A percentile compares a stretch with the other conserved stretches of the same genome.
These are phyloP conservation scores for Natrix natrix DNA, from an alignment of 2,797 vertebrate genomes.

Conservation along the genomic window DNA sequence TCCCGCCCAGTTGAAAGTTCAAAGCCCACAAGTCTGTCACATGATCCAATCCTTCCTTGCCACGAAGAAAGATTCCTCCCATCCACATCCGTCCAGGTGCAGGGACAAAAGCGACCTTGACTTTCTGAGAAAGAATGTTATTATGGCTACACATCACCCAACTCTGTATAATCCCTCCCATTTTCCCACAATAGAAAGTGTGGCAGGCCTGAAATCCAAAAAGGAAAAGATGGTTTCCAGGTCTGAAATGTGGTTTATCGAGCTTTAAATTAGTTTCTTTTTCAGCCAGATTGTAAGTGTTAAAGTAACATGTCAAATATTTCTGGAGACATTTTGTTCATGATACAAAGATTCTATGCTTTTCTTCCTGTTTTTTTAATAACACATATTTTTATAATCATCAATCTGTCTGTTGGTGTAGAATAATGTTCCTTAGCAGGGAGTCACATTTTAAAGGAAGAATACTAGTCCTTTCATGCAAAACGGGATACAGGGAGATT, in stretches of 20 bases:
- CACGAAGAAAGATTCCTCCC: too few species aligned
- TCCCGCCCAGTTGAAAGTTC: too few species aligned
- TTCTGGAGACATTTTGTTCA: background rate
- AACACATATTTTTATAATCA: background rate
- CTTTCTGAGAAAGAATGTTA: too few species aligned
- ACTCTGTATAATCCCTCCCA: too few species aligned
- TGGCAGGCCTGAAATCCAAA: too few species aligned
- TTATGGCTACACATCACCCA: too few species aligned
- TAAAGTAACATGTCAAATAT: background rate
- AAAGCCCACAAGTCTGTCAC: too few species aligned
- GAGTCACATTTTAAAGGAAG: background rate
- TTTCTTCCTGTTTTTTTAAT: background rate
- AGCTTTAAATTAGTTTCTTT: background rate
- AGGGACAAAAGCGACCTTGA: too few species aligned
- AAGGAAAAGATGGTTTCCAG: too few species aligned
- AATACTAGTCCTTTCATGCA: background rate
- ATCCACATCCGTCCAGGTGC: too few species aligned
- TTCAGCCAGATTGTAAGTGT: background rate
- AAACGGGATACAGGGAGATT: background rate
- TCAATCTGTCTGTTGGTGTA: background rate
- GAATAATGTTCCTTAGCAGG: background rate
- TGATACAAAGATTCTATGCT: background rate
- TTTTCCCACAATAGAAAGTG: too few species aligned
- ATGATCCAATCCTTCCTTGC: too few species aligned
- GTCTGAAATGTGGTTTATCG: background rate